These are phyloP conservation scores for Phrynocephalus vlangalii DNA, from an alignment of 2,797 vertebrate species.

Conservation along the genomic window DNA sequence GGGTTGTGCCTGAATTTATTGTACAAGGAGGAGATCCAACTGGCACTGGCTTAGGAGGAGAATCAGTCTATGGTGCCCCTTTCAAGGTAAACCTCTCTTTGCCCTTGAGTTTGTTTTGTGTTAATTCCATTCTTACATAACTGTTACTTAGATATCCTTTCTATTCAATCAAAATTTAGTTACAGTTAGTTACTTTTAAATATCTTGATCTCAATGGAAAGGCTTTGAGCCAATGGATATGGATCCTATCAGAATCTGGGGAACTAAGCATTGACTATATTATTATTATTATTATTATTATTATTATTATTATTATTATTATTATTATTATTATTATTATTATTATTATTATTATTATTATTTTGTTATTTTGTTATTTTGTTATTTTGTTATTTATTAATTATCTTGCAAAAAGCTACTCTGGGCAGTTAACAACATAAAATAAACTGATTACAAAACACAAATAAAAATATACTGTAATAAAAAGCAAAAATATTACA, in stretches of 20 bases:
- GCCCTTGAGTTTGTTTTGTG: constrained; percentile 21
- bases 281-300: no score
- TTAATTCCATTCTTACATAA: not conserved
- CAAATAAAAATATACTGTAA: no score
- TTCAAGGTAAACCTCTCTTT: constrained; percentile 84
- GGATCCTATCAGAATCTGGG: not conserved
- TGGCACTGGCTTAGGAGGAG: constrained; percentile 91
- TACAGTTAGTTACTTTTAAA: not conserved
- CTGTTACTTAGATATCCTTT: not conserved
- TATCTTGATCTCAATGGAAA: not conserved
- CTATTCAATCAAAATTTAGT: not conserved
- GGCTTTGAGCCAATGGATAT: not conserved
- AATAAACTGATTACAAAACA: no score
- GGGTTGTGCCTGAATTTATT: constrained; percentile 95
- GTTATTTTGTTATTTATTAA: no score
- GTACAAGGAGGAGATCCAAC: constrained; percentile 96
- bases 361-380: no score
- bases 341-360: no score
- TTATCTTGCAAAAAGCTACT: no score
- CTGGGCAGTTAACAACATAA: no score
- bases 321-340: no score
- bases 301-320: no score
- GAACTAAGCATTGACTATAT: not conserved
- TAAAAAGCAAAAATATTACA: no score
- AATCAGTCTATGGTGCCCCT: constrained; percentile 90